Evolutionary conservation across 2,797 vertebrate species (phyloP), one percentile per base, ranked within the genome.

Genomic region (Typhlichthys subterraneus): DNA sequence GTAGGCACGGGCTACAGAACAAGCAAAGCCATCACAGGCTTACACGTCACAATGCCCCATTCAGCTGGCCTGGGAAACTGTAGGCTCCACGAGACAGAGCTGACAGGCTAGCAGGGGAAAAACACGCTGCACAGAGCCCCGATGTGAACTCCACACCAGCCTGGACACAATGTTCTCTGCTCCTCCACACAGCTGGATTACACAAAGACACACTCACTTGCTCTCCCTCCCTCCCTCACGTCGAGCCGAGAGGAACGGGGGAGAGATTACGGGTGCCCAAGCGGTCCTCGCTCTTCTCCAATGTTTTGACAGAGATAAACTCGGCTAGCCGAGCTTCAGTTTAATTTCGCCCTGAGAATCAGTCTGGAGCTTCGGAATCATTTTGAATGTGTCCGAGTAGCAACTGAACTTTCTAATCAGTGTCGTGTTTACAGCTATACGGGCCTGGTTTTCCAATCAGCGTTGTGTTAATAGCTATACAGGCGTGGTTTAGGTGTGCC

Each of bases 81-180:
- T 65, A 55, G 47, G 61, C 73, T 72, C 58, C 77, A 73, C 69
- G 69, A 75, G 77, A 57, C 47, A 54, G 49, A 77, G 61, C 83
- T 5, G 71, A 57, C 71, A 62, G 61, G 57, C 49, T 46, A 31
- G 62, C 33, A 57, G 49, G 48, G 70, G 69, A 54, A 74, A 79
- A 86, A 83, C 69, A 80, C 72, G 73, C 23, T 29, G 23, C 73
- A 56, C 70, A 60, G 7, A 72, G 77, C 80, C 72, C 64, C 29
- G 2, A 68, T 51, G 73, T 82, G 86, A 87, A 89, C 77, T 15
- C 57, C 13, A n/a, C 17, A 12, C 19, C 31, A 38, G 47, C 65
- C 67, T 33, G 87, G 86, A 91, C 87, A 88, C 78, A 85, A 82
- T 87, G 85, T 90, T 86, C 88, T 78, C 60, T 71, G 77, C 77